These are phyloP conservation scores for Petrocephalus schoutedeni DNA, from an alignment of 2,797 vertebrate species.

Conservation along the genomic window DNA sequence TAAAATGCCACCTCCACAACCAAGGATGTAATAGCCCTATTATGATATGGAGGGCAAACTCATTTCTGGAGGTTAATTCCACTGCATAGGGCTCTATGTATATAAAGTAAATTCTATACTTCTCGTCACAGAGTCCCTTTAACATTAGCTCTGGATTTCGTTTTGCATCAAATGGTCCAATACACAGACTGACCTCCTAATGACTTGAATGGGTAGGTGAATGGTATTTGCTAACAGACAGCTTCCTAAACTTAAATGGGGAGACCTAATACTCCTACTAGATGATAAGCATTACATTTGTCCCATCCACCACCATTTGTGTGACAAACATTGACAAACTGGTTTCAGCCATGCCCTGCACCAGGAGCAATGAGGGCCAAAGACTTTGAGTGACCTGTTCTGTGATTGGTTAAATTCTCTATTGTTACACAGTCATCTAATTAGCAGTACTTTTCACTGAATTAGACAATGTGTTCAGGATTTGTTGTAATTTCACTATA, in stretches of 20 bases:
- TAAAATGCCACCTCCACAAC: not conserved
- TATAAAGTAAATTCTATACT: constrained; percentile 29
- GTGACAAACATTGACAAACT: not conserved
- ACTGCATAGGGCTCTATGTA: constrained; percentile 35
- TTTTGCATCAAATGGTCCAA: not conserved
- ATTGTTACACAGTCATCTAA: not conserved
- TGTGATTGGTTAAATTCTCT: not conserved
- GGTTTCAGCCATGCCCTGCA: not conserved
- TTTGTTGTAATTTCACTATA: not conserved
- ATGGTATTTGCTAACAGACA: not conserved
- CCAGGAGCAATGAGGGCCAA: not conserved
- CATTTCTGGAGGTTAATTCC: constrained; percentile 52
- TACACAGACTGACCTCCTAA: not conserved
- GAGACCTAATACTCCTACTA: not conserved
- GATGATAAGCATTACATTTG: not conserved
- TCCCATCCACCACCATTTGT: not conserved
- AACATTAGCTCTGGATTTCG: not conserved
- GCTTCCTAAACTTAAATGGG: not conserved
- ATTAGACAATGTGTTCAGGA: not conserved
- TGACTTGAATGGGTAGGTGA: not conserved
- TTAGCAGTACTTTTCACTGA: not conserved
- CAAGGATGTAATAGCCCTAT: constrained; percentile 44
- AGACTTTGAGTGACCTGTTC: not conserved
- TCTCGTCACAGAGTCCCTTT: not conserved
- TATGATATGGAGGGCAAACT: constrained; percentile 43